Evolutionary conservation across 2,888 invertebrate species (phyloP).

Genomic region (Hemithea aestivaria): DNA sequence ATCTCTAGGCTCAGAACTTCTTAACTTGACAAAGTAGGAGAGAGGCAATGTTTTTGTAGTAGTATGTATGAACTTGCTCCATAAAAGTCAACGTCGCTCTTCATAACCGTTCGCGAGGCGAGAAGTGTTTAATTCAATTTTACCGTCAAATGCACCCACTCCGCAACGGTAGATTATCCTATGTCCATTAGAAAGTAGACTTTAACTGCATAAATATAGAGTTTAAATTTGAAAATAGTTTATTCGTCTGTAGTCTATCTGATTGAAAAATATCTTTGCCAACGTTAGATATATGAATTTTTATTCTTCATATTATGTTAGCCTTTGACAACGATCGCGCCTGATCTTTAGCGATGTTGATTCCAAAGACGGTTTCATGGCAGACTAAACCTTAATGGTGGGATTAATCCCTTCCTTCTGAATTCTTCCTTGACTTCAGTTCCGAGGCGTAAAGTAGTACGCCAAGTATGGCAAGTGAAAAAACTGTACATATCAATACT

Average conservation of each 20-base stretch:
- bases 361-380: too few species aligned
- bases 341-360: too few species aligned
- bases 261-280: conserved; percentile 3
- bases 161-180: conserved; percentile 4
- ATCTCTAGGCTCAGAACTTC: background rate
- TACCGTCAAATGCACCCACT: conserved; percentile 44
- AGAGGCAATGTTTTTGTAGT: background rate
- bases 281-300: background rate
- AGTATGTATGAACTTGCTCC: conserved; percentile 9
- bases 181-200: background rate
- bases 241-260: background rate
- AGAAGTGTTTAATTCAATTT: conserved; percentile 52
- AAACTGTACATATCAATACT: too few species aligned
- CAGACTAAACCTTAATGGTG: too few species aligned
- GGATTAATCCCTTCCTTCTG: too few species aligned
- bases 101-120: conserved; percentile 38
- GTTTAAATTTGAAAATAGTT: too few species aligned
- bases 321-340: too few species aligned
- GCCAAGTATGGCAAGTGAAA: too few species aligned
- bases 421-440: too few species aligned
- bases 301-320: too few species aligned
- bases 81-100: conserved; percentile 47
- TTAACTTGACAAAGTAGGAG: background rate
- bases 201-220: background rate
- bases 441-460: too few species aligned